phyloP scores from a whole-genome alignment of 2,888 invertebrate species.

The Entomobrya proxima region DNA sequence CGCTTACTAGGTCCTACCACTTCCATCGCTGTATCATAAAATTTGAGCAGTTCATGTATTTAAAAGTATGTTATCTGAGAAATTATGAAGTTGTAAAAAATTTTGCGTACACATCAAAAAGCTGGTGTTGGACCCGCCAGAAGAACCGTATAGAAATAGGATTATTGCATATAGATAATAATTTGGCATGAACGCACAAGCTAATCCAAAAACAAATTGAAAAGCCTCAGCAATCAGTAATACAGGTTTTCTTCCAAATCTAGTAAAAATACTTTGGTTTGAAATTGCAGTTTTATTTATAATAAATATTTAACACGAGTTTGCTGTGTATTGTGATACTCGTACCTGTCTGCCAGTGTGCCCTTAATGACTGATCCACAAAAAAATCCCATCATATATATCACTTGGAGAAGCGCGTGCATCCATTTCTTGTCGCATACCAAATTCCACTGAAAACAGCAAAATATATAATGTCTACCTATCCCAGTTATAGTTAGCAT shows the following conservation, averaged over 20 bases:
- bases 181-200: conserved; percentile 30
- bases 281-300: background rate
- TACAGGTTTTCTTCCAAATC: conserved; percentile 50
- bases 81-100: background rate
- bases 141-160: conserved; percentile 46
- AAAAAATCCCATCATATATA: conserved; percentile 50
- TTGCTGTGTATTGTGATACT: background rate
- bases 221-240: conserved; percentile 32
- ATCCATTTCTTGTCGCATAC: conserved; percentile 54
- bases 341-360: conserved; percentile 85
- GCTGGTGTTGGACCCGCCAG: conserved; percentile 52
- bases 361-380: conserved; percentile 86
- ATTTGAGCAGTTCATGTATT: conserved; percentile 81
- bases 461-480: too few species aligned
- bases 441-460: conserved; percentile 52
- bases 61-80: conserved; percentile 78
- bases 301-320: background rate
- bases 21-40: conserved; percentile 49
- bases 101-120: conserved; percentile 82
- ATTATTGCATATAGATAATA: conserved; percentile 3
- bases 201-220: conserved; percentile 50
- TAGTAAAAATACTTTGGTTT: background rate
- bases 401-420: conserved; percentile 49
- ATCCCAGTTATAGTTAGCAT: background rate
- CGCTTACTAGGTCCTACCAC: conserved; percentile 27